Evolutionary conservation across 2,888 invertebrate genomes (phyloP).

Genomic region (Perithous albicinctus): DNA sequence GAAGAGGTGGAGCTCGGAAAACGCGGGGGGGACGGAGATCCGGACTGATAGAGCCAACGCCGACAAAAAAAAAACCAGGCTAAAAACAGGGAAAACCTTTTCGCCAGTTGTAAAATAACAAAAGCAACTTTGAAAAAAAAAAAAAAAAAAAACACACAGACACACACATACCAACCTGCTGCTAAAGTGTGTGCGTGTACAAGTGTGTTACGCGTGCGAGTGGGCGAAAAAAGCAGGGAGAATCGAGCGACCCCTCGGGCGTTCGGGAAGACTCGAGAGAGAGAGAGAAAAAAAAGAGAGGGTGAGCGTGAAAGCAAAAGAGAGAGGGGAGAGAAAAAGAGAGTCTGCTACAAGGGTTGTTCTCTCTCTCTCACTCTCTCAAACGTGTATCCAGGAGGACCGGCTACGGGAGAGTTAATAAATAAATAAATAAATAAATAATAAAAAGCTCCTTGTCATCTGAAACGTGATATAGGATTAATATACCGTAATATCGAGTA

Average conservation of each 20-base stretch:
- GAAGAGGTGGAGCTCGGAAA: too few relatives aligned
- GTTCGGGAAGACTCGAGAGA: slow-evolving; percentile 63
- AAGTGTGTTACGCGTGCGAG: slow-evolving; percentile 33
- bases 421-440: too few relatives aligned
- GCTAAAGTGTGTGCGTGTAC: slow-evolving; percentile 18
- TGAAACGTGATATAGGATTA: too few relatives aligned
- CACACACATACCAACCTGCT: slow-evolving; percentile 12
- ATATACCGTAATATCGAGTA: not conserved
- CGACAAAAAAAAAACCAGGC: slow-evolving; percentile 33
- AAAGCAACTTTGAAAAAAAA: too few relatives aligned
- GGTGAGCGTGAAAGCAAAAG: too few relatives aligned
- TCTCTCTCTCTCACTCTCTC: not conserved
- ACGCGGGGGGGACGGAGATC: slow-evolving; percentile 9
- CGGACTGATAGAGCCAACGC: slow-evolving; percentile 9
- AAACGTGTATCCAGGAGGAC: slow-evolving; percentile 4
- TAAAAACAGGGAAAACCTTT: slow-evolving; percentile 25
- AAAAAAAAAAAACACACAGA: slow-evolving; percentile 25
- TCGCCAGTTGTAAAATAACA: slow-evolving; percentile 26
- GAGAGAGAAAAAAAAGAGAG: slow-evolving; percentile 64
- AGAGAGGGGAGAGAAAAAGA: not conserved
- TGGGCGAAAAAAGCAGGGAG: slow-evolving; percentile 52
- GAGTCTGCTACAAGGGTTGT: slow-evolving; percentile 21
- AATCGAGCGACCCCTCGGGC: slow-evolving; percentile 64
- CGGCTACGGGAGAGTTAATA: not conserved
- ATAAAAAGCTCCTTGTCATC: not conserved